Evolutionary conservation across 2,888 invertebrate species (phyloP).

Genomic region (Mesochorus sp.): DNA sequence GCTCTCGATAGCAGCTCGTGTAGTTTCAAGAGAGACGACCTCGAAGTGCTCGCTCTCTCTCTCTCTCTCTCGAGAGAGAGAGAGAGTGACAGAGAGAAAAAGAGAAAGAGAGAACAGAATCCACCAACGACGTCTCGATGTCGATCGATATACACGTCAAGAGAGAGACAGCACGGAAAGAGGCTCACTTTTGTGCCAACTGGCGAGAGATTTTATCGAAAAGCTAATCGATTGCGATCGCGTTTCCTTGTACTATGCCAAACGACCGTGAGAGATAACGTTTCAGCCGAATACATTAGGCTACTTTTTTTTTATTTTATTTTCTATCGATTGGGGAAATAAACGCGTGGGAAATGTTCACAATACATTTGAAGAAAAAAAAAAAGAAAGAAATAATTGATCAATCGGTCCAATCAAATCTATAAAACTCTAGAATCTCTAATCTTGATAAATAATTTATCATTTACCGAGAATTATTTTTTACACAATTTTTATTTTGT

Average conservation of each 20-base stretch:
- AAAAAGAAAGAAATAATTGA: too few species aligned
- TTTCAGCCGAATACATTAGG: not conserved
- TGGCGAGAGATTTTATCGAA: constrained; percentile 63
- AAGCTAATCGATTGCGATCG: constrained; percentile 58
- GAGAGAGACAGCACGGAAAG: not conserved
- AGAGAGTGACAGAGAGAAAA: too few species aligned
- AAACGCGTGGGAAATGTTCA: too few species aligned
- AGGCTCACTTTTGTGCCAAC: constrained; percentile 58
- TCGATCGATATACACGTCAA: constrained; percentile 49
- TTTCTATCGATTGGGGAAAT: too few species aligned
- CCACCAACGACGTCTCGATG: constrained; percentile 16
- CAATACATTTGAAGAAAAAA: too few species aligned
- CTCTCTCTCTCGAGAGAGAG: too few species aligned
- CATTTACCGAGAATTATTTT: too few species aligned
- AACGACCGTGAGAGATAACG: not conserved
- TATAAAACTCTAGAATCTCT: too few species aligned
- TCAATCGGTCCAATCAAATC: too few species aligned
- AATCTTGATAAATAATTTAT: too few species aligned
- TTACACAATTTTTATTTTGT: too few species aligned
- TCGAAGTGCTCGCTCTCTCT: constrained; percentile 31
- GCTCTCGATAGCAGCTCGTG: not conserved
- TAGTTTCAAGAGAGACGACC: constrained; percentile 24
- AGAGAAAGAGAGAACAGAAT: not conserved
- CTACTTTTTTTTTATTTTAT: too few species aligned
- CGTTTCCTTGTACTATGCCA: not conserved